Evolutionary conservation across 92 coral and sea anemone species (phyloP).

Genomic region (Epizoanthus stellaris): DNA sequence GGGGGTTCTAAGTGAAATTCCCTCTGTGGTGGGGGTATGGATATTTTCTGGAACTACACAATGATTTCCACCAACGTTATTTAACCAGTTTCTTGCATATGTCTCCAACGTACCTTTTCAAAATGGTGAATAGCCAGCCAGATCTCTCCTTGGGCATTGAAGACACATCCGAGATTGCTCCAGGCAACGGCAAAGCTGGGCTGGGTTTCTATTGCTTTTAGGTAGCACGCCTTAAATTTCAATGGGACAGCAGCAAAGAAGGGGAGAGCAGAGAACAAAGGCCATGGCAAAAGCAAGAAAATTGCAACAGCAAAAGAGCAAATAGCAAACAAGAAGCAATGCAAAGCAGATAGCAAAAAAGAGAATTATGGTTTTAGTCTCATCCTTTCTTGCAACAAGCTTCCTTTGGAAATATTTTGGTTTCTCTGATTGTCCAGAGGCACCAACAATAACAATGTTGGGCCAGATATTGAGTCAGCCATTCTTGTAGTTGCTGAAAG

Average conservation of each 20-base stretch:
- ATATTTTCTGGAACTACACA: too few relatives aligned
- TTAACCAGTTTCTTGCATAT: too few relatives aligned
- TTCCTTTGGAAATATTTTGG: slow-evolving; percentile 61
- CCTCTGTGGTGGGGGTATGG: too few relatives aligned
- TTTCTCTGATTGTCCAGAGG: slow-evolving; percentile 47
- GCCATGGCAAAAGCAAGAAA: slow-evolving; percentile 74
- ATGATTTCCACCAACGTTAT: too few relatives aligned
- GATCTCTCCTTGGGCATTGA: slow-evolving; percentile 99
- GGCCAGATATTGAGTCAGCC: slow-evolving; percentile 37
- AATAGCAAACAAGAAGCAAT: slow-evolving; percentile 70
- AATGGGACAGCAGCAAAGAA: slow-evolving; percentile 83
- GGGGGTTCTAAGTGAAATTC: too few relatives aligned
- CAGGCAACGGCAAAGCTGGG: slow-evolving; percentile 99
- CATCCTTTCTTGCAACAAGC: slow-evolving; percentile 90
- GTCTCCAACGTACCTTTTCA: slow-evolving; percentile 82
- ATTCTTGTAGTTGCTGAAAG: slow-evolving; percentile 69
- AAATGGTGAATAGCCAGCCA: slow-evolving; percentile 99
- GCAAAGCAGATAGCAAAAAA: slow-evolving; percentile 67
- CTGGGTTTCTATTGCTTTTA: slow-evolving; percentile 99
- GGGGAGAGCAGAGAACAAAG: slow-evolving; percentile 82
- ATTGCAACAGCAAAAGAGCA: slow-evolving; percentile 80
- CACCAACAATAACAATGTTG: background rate
- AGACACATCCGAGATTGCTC: slow-evolving; percentile 99
- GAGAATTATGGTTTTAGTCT: slow-evolving; percentile 99
- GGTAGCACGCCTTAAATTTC: slow-evolving; percentile 98